A percentile compares a stretch with the other conserved stretches of the same genome.
phyloP scores from a whole-genome alignment of 1,140 invertebrate genomes.

The Bombus sibiricus region DNA sequence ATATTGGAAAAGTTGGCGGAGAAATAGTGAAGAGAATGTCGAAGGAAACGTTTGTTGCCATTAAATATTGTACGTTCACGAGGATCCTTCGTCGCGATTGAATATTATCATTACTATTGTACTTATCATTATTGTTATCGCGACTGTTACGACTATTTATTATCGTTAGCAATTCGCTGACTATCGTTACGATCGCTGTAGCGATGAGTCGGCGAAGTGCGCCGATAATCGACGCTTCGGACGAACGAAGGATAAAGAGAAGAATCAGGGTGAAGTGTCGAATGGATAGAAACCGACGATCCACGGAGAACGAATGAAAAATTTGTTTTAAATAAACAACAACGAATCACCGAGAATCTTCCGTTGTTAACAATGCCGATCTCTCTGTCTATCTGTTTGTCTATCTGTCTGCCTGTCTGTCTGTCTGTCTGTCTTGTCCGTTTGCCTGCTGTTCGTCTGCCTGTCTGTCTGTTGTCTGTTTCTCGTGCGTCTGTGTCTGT shows the following conservation, averaged over 20 bases:
- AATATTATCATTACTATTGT: slow-evolving; percentile 60
- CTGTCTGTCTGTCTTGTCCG: slow-evolving; percentile 57
- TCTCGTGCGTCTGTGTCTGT: slow-evolving; percentile 54
- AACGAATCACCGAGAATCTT: slow-evolving; percentile 78
- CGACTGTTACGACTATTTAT: slow-evolving; percentile 67
- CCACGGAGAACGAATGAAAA: not conserved
- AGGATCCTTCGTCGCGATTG: slow-evolving; percentile 35
- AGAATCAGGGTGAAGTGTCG: not conserved
- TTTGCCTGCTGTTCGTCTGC: slow-evolving; percentile 60
- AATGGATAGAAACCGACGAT: not conserved
- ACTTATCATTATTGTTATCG: slow-evolving; percentile 66
- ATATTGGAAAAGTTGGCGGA: not conserved
- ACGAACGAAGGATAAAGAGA: not conserved
- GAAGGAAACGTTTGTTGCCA: slow-evolving; percentile 41
- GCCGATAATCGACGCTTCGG: slow-evolving; percentile 5
- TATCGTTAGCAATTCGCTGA: slow-evolving; percentile 40
- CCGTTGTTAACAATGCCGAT: slow-evolving; percentile 66
- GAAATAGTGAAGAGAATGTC: slow-evolving; percentile 16
- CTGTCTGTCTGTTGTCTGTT: slow-evolving; percentile 56
- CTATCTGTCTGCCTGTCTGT: slow-evolving; percentile 60
- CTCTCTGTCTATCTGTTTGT: slow-evolving; percentile 70
- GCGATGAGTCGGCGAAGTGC: not conserved
- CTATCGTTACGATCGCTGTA: slow-evolving; percentile 55
- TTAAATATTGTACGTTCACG: slow-evolving; percentile 46
- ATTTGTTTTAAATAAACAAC: slow-evolving; percentile 80